Conservation (phyloP, 2,797 vertebrate species). For the Catamblyrhynchus diadema region DNA sequence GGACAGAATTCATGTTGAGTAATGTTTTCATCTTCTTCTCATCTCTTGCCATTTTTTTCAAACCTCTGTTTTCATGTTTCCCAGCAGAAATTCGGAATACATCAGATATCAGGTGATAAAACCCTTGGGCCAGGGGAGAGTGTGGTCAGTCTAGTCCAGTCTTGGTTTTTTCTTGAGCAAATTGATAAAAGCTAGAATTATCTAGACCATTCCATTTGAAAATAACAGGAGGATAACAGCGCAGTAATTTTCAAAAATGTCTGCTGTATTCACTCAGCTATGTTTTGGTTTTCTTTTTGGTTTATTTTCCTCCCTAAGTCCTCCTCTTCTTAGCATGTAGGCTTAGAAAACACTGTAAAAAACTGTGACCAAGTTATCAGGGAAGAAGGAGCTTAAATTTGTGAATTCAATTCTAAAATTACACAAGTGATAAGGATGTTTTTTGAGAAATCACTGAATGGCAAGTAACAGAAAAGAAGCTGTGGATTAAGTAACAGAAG, state of each 20-base stretch:
- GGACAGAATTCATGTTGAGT: neutral
- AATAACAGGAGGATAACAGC: neutral
- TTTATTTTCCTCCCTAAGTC: neutral
- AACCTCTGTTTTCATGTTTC: neutral
- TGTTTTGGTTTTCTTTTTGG: neutral
- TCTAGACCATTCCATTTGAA: neutral
- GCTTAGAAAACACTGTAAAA: neutral
- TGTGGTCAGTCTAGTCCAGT: neutral
- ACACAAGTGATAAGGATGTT: neutral
- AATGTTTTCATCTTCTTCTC: neutral
- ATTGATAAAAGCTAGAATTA: neutral
- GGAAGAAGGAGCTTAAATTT: neutral
- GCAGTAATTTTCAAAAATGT: neutral
- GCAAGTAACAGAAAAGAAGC: neutral
- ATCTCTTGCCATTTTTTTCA: neutral
- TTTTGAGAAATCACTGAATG: neutral
- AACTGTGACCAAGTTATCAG: neutral
- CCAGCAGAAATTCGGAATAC: neutral
- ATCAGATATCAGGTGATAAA: neutral
- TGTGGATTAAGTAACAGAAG: neutral
- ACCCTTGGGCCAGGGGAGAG: neutral
- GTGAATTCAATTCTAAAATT: slow-evolving; percentile 32
- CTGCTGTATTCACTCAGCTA: neutral
- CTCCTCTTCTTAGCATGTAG: neutral
- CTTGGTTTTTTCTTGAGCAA: neutral